A percentile compares a stretch with the other conserved stretches of the same genome.
These are phyloP conservation scores for Psix sp. DNA, from an alignment of 1,140 invertebrate genomes.

Conservation along the genomic window DNA sequence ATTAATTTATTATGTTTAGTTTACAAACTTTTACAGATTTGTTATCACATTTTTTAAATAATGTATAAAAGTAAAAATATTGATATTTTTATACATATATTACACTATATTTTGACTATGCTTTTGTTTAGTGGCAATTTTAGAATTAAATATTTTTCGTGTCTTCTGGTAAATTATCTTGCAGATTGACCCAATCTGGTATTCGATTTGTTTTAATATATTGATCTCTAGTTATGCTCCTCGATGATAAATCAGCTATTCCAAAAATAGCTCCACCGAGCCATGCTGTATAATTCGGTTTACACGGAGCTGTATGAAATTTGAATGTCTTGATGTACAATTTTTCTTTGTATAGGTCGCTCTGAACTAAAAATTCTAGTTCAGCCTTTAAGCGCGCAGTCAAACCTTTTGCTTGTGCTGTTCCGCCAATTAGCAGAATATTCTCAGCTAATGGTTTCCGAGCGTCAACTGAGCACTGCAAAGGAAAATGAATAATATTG, in stretches of 20 bases:
- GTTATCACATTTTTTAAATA: background rate
- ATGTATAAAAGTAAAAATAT: conserved; percentile 13
- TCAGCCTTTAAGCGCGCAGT: conserved; percentile 85
- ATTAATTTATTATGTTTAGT: background rate
- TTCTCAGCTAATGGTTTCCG: conserved; percentile 86
- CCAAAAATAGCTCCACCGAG: conserved; percentile 91
- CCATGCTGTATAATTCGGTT: conserved; percentile 92
- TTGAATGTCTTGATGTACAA: conserved; percentile 84
- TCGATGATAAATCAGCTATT: conserved; percentile 85
- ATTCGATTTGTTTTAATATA: conserved; percentile 84
- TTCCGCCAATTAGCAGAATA: conserved; percentile 90
- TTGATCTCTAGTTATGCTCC: conserved; percentile 85
- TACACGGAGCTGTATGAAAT: conserved; percentile 86
- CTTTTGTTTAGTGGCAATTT: background rate
- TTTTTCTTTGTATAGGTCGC: conserved; percentile 80
- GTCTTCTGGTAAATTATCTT: conserved; percentile 78
- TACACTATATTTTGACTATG: conserved; percentile 16
- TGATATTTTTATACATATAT: conserved; percentile 3
- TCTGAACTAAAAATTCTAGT: conserved; percentile 82
- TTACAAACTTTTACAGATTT: background rate
- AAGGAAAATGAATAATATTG: conserved; percentile 35
- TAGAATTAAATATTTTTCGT: conserved; percentile 31
- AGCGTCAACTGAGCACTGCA: conserved; percentile 86
- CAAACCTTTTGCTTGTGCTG: conserved; percentile 88
- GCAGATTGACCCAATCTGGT: conserved; percentile 89